These are phyloP conservation scores for Pogonus chalceus DNA, from an alignment of 1,140 invertebrate species.

Conservation along the genomic window DNA sequence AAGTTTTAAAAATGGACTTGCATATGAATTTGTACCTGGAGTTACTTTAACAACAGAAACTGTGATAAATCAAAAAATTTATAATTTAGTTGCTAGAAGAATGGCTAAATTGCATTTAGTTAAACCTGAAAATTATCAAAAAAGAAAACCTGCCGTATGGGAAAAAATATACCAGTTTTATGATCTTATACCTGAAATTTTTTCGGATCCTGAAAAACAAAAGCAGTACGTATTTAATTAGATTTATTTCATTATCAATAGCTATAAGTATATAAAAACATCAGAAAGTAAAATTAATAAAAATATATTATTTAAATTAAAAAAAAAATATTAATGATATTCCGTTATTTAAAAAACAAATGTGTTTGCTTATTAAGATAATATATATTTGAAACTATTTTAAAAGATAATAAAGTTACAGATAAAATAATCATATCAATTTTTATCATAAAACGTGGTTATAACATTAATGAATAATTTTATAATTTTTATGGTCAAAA, in stretches of 20 bases:
- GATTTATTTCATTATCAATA: slow-evolving; percentile 13
- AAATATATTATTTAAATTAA: too few species aligned
- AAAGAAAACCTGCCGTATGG: slow-evolving; percentile 56
- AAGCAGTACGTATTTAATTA: slow-evolving; percentile 35
- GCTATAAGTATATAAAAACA: not conserved
- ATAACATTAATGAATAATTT: too few species aligned
- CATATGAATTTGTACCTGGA: slow-evolving; percentile 86
- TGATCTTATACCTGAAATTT: slow-evolving; percentile 55
- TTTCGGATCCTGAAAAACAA: slow-evolving; percentile 50
- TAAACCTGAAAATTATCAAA: slow-evolving; percentile 29
- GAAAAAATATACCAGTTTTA: slow-evolving; percentile 65
- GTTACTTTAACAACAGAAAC: slow-evolving; percentile 59
- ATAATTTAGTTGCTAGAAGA: slow-evolving; percentile 60
- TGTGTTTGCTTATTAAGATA: too few species aligned
- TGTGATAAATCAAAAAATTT: slow-evolving; percentile 60
- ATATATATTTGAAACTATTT: too few species aligned
- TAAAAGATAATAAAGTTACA: too few species aligned
- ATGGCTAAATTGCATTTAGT: slow-evolving; percentile 76
- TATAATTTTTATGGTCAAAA: too few species aligned
- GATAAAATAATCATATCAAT: too few species aligned
- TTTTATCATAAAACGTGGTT: too few species aligned
- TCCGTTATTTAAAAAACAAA: too few species aligned
- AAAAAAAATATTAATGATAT: too few species aligned
- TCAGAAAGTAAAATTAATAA: slow-evolving; percentile 2
- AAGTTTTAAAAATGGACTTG: slow-evolving; percentile 88